These are phyloP conservation scores for Dolomedes plantarius DNA, from an alignment of 2,888 invertebrate species.

Conservation along the genomic window DNA sequence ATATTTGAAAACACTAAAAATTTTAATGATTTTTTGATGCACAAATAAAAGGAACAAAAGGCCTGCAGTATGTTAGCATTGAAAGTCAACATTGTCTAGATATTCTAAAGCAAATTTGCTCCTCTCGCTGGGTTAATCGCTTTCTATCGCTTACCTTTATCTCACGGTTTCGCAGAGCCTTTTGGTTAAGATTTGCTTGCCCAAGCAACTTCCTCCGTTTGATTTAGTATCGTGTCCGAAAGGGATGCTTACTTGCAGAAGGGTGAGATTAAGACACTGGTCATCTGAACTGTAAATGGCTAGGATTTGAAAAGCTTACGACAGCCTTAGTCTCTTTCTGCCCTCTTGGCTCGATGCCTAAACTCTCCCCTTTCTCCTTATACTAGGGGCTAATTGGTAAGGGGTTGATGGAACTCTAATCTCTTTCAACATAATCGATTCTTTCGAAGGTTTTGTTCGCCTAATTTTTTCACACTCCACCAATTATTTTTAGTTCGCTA, in stretches of 20 bases:
- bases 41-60: too few species aligned
- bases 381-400: constrained; percentile 21
- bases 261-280: constrained; percentile 52
- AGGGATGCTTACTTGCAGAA: constrained; percentile 63
- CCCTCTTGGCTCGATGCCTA: constrained; percentile 55
- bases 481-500: neutral
- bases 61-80: too few species aligned
- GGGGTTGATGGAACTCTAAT: constrained; percentile 12
- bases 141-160: neutral
- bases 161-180: neutral
- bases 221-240: constrained; percentile 45
- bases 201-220: constrained; percentile 14
- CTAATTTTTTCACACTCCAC: neutral
- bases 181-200: constrained; percentile 38
- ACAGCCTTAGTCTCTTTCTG: neutral
- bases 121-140: too few species aligned
- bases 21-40: too few species aligned
- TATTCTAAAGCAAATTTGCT: too few species aligned
- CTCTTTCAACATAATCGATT: neutral
- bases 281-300: constrained; percentile 62
- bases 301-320: constrained; percentile 58
- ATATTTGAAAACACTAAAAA: too few species aligned
- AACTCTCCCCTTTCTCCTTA: neutral
- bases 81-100: too few species aligned
- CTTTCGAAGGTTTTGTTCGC: neutral